These are phyloP conservation scores for Furcifer pardalis DNA, from an alignment of 2,797 vertebrate species.

Conservation along the genomic window DNA sequence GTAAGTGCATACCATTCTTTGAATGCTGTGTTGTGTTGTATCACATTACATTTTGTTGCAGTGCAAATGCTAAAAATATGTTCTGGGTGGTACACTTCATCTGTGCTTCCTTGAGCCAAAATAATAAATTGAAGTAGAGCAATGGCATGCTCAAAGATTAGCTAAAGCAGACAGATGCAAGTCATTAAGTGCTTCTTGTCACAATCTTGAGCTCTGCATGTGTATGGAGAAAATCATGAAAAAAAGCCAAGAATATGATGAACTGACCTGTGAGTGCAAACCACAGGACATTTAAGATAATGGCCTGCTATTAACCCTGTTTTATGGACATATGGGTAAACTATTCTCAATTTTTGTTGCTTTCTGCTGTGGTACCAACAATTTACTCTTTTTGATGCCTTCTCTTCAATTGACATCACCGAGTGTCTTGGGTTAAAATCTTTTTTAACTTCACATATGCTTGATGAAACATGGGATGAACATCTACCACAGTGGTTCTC, in stretches of 20 bases:
- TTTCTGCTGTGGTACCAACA: too few species aligned
- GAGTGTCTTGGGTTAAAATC: too few species aligned
- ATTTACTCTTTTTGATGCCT: background rate
- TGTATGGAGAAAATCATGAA: slow-evolving; percentile 36
- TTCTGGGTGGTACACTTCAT: slow-evolving; percentile 42
- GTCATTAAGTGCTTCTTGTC: slow-evolving; percentile 65
- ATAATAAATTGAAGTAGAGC: slow-evolving; percentile 26
- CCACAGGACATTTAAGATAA: slow-evolving; percentile 44
- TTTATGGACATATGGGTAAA: slow-evolving; percentile 22
- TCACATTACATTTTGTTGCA: slow-evolving; percentile 32
- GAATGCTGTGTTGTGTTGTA: background rate
- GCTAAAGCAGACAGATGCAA: slow-evolving; percentile 64
- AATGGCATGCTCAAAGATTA: slow-evolving; percentile 48
- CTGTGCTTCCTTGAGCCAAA: slow-evolving; percentile 38
- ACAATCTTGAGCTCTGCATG: slow-evolving; percentile 57
- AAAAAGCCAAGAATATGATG: slow-evolving; percentile 64
- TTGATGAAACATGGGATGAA: too few species aligned
- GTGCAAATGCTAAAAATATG: slow-evolving; percentile 50
- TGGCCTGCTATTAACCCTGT: slow-evolving; percentile 49
- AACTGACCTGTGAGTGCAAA: slow-evolving; percentile 56
- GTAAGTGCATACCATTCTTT: slow-evolving; percentile 15
- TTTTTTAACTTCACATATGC: too few species aligned
- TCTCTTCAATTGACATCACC: too few species aligned
- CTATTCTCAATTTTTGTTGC: background rate
- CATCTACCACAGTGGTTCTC: too few species aligned